Evolutionary conservation across 2,888 invertebrate species (phyloP), one percentile per base, ranked within the genome.

Genomic region (Trypoxylon attenuatum): DNA sequence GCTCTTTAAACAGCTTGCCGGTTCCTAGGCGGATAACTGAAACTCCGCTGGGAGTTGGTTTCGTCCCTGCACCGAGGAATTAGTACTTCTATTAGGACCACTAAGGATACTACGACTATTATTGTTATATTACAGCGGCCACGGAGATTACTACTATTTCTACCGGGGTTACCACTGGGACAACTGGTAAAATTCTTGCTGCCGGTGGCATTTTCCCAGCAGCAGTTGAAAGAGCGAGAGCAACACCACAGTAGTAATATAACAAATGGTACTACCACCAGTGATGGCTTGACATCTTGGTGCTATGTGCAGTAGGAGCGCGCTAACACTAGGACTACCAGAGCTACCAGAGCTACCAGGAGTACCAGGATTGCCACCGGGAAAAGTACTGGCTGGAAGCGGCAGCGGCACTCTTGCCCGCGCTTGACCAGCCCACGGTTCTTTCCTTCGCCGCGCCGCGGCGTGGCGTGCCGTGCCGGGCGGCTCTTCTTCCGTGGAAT

Each of bases 401-500:
- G n/a, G n/a, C n/a, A n/a, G n/a, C n/a, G n/a, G n/a, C n/a, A n/a
- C n/a, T n/a, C n/a, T n/a, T n/a, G n/a, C n/a, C n/a, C n/a, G n/a
- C n/a, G n/a, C n/a, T n/a, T n/a, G n/a, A n/a, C n/a, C n/a, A n/a
- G n/a, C n/a, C n/a, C n/a, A n/a, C n/a, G n/a, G n/a, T n/a, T 42
- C 8, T 23, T 47, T 49, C 46, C 41, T 54, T 42, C n/a, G 6
- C 41, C 29, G 21, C 33, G 10, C 33, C 13, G 3, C 13, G n/a
- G 10, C 33, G 33, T 33, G 5, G 25, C 10, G n/a, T 33, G 33
- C 4, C 33, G 10, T n/a, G 33, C 13, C n/a, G 33, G 39, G 19
- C 33, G 22, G 23, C 18, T 21, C 51, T 52, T 69, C 63, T 59
- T 54, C 59, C 53, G 16, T 5, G 49, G 56, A 66, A 66, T 60